Evolutionary conservation across 2,113 vertebrate genomes (phyloP), one percentile per base, ranked within the genome.

Genomic region (Pontoporia blainvillei): DNA sequence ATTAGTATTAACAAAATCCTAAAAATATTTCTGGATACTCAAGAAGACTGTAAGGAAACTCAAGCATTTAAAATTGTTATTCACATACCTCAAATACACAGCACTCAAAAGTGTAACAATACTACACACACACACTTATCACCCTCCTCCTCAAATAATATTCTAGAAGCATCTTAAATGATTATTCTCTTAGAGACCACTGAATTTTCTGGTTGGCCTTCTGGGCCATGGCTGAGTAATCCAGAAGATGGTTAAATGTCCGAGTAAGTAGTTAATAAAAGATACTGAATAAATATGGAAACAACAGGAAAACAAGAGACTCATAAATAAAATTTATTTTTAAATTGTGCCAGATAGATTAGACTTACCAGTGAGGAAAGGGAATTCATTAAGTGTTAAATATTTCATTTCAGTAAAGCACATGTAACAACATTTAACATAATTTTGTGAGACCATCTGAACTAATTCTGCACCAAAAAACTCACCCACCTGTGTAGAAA

Each of bases 361-460:
- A 67, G 34, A 64, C 36, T 71, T 59, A 76, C 36, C 88, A 92
- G 39, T 34, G 21, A 94, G 27, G 64, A 78, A 92, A 64, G 23
- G 27, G 36, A 82, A 95, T 76, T 90, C 72, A 92, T 66, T 76
- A 92, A 84, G 85, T 76, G 66, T 81, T 92, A 92, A 95, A 59
- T 71, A 82, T 94, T 96, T 94, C 78, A 85, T 91, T 85, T 81
- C 78, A 79, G 81, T 92, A 94, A 86, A 94, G 27, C 44, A 82
- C 0, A 0, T 34, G 27, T 72, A 90, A 36, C 27, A 66, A 72
- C 34, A 93, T 66, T 41, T 90, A 67, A 86, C 69, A 31, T 69
- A 94, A 64, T 86, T 96, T 93, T 75, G n/a, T 67, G 91, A 90
- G 36, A 73, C 41, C 84, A 91, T 88, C 14, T 91, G 83, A 95